Conservation (phyloP, 2,888 invertebrate genomes). For the Clanis bilineata region DNA sequence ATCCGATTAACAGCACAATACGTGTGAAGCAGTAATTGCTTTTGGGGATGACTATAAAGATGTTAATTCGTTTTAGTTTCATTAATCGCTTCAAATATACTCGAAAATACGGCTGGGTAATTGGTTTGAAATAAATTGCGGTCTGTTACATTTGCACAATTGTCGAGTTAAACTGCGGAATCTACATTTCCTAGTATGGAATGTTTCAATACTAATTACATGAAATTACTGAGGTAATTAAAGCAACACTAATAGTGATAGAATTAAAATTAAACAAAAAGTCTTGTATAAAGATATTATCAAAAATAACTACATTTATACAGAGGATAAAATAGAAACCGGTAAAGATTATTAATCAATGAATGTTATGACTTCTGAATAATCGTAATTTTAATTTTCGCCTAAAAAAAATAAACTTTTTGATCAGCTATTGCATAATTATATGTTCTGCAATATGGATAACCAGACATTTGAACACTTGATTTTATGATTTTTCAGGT, state of each 20-base stretch:
- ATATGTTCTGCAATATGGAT: too few relatives aligned
- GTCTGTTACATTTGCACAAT: constrained; percentile 5
- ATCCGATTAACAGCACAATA: neutral
- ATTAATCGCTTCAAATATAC: neutral
- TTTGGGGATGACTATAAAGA: neutral
- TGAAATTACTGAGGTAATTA: neutral
- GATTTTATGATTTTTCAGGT: too few relatives aligned
- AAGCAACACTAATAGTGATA: neutral
- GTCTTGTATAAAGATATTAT: too few relatives aligned
- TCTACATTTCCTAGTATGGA: constrained; percentile 1
- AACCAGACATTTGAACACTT: too few relatives aligned
- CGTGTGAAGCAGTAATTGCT: neutral
- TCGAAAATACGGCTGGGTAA: neutral
- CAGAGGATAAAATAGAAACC: too few relatives aligned
- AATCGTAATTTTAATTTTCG: too few relatives aligned
- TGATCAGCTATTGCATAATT: too few relatives aligned
- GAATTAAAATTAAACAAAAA: too few relatives aligned
- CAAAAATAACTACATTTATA: too few relatives aligned
- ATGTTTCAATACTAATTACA: constrained; percentile 3
- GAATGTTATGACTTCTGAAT: too few relatives aligned
- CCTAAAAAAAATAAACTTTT: too few relatives aligned
- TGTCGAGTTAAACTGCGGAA: neutral
- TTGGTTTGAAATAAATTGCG: neutral
- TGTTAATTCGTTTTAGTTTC: neutral
- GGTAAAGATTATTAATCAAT: too few relatives aligned